These are phyloP conservation scores for Molossus molossus DNA, from an alignment of 2,797 vertebrate genomes.

Conservation along the genomic window DNA sequence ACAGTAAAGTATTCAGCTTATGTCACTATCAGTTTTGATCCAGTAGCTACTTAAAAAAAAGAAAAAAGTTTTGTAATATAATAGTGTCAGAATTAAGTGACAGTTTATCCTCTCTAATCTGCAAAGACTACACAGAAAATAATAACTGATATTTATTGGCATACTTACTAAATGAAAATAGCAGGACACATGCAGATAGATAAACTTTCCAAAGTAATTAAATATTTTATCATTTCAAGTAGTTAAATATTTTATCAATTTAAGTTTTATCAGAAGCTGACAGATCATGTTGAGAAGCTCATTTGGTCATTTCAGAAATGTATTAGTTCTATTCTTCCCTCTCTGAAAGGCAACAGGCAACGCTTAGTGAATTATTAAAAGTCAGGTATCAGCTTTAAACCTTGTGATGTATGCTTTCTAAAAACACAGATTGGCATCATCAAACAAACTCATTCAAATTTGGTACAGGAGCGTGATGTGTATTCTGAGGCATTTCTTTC, in stretches of 20 bases:
- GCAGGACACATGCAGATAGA: background rate
- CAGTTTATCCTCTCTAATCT: constrained; percentile 31
- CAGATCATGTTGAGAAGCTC: background rate
- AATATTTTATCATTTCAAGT: constrained; percentile 5
- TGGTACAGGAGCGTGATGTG: background rate
- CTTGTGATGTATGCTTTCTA: background rate
- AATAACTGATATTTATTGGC: constrained; percentile 40
- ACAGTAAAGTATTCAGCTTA: background rate
- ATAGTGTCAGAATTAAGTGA: background rate
- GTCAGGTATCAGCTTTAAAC: background rate
- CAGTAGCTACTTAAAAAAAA: background rate
- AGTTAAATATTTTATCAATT: background rate
- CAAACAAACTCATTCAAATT: background rate
- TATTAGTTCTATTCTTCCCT: background rate
- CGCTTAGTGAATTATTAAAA: background rate
- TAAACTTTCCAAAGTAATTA: constrained; percentile 5
- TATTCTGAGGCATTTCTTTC: background rate
- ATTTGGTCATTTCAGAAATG: background rate
- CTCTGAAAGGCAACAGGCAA: background rate
- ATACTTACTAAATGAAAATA: constrained; percentile 62
- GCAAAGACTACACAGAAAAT: constrained; percentile 20
- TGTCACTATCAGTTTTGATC: constrained; percentile 24
- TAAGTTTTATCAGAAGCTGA: background rate
- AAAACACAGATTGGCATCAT: background rate
- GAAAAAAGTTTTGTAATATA: background rate